phyloP scores from a whole-genome alignment of 2,797 vertebrate genomes.

The Triplophysa yarkandensis region DNA sequence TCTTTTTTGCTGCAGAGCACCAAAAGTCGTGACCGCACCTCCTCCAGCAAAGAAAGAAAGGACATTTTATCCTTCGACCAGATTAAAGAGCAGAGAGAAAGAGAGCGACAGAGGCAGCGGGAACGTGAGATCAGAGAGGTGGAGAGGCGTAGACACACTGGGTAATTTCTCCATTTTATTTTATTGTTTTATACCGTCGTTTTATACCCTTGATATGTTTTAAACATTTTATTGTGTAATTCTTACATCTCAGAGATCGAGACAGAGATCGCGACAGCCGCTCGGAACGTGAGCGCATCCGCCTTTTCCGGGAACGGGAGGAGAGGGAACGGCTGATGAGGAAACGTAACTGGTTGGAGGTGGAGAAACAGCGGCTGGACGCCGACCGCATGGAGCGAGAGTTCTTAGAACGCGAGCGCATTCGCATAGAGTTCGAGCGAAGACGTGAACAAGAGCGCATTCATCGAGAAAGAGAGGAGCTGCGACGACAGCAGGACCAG shows the following conservation, averaged over 20 bases:
- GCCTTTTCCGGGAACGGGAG: conserved; percentile 86
- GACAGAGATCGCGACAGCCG: conserved; percentile 72
- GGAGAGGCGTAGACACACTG: conserved; percentile 82
- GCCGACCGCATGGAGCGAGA: conserved; percentile 90
- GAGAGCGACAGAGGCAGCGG: conserved; percentile 90
- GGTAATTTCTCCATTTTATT: conserved; percentile 55
- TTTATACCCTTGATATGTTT: too few species aligned
- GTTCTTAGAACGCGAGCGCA: conserved; percentile 88
- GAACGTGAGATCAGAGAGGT: conserved; percentile 92
- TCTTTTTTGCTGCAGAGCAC: conserved; percentile 75
- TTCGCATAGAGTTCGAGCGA: conserved; percentile 90
- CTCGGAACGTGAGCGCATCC: conserved; percentile 84
- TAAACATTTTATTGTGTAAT: not conserved
- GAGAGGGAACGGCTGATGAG: conserved; percentile 85
- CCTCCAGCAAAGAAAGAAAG: conserved; percentile 88
- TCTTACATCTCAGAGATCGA: not conserved
- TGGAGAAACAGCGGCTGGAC: conserved; percentile 88
- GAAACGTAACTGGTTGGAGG: conserved; percentile 86
- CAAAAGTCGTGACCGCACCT: conserved; percentile 90
- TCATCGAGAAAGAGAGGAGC: conserved; percentile 89
- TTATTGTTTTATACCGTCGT: too few species aligned
- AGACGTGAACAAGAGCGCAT: conserved; percentile 93
- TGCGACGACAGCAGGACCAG: conserved; percentile 91
- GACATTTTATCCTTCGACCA: conserved; percentile 97
- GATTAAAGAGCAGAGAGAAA: conserved; percentile 95